A percentile compares a stretch with the other conserved stretches of the same genome.
These are phyloP conservation scores for Bos indicus DNA, from an alignment of 2,113 vertebrate species.

Conservation along the genomic window DNA sequence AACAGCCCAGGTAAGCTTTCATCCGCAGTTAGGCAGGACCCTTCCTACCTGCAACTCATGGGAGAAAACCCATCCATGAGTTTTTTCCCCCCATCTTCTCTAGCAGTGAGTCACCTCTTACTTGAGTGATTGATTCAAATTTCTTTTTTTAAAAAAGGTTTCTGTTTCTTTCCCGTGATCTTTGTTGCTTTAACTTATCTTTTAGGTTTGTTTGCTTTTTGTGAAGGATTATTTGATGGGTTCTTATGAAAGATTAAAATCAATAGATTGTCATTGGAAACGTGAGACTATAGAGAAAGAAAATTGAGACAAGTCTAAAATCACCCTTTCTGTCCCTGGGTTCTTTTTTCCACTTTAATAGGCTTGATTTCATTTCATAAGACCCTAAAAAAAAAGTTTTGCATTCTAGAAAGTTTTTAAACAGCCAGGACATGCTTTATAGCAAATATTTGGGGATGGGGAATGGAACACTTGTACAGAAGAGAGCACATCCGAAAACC, in stretches of 20 bases:
- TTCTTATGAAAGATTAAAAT: slow-evolving; percentile 22
- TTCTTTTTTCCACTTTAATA: slow-evolving; percentile 2
- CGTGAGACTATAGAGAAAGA: neutral
- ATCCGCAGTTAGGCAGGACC: neutral
- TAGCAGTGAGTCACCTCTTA: neutral
- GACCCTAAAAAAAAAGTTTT: neutral
- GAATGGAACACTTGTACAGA: neutral
- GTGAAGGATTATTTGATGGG: neutral
- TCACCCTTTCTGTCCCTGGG: neutral
- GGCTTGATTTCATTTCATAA: slow-evolving; percentile 10
- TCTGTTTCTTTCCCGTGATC: neutral
- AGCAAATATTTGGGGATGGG: neutral
- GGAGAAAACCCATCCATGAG: neutral
- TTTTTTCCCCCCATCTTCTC: neutral
- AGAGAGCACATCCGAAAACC: neutral
- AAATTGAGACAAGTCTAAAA: slow-evolving; percentile 26
- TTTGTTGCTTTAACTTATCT: neutral
- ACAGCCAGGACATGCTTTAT: neutral
- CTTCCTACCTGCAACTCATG: neutral
- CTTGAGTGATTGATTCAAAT: neutral
- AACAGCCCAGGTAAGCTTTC: slow-evolving; percentile 77
- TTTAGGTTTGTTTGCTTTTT: slow-evolving; percentile 34
- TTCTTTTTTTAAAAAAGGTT: neutral
- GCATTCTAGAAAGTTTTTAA: slow-evolving; percentile 16
- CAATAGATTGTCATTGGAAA: neutral